Percentiles rank a stretch among this genome's conserved stretches.
Evolutionary conservation across 2,113 vertebrate species (phyloP).

Genomic region (Aptenodytes patagonicus): DNA sequence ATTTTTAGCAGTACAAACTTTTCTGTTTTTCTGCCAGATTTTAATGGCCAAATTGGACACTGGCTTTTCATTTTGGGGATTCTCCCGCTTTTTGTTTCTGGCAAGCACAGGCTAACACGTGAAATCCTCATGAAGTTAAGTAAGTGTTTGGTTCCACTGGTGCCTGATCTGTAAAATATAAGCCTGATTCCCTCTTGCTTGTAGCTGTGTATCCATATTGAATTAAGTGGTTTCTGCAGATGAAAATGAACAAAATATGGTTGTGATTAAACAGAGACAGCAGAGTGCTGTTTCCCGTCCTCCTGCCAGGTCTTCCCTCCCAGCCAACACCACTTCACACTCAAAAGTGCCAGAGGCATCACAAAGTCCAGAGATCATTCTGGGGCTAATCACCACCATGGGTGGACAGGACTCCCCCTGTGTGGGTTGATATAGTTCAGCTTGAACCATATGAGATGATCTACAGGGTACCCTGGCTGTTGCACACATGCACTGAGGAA

Average conservation of each 20-base stretch:
- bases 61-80: background rate
- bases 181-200: background rate
- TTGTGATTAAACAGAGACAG: background rate
- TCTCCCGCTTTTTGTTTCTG: background rate
- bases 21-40: conserved; percentile 7
- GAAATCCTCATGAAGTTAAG: background rate
- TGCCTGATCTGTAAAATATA: background rate
- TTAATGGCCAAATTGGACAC: background rate
- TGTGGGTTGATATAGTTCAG: background rate
- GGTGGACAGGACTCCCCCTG: background rate
- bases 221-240: background rate
- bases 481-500: background rate
- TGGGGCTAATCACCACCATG: background rate
- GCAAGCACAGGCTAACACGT: background rate
- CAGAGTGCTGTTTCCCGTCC: background rate
- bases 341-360: background rate
- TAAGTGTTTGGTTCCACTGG: background rate
- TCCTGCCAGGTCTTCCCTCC: background rate
- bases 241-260: background rate
- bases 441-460: background rate
- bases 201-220: background rate
- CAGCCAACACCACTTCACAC: background rate
- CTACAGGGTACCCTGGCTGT: background rate
- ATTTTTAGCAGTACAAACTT: background rate
- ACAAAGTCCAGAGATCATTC: background rate